A percentile compares a stretch with the other conserved stretches of the same genome.
These are phyloP conservation scores for Uromys caudimaculatus DNA, from an alignment of 2,797 vertebrate species.

Conservation along the genomic window DNA sequence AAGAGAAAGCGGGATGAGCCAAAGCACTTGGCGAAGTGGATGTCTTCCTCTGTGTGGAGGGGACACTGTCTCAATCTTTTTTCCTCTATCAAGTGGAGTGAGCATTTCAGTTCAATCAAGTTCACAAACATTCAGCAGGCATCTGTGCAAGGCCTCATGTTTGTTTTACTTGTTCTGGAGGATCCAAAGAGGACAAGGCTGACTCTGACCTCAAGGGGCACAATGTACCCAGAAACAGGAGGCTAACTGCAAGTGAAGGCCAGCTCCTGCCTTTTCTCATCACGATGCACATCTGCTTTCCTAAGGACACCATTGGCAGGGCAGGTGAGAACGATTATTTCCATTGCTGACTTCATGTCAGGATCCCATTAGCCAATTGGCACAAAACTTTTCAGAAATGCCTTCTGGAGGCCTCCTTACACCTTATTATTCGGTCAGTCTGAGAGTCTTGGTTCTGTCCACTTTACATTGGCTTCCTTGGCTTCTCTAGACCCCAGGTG, in stretches of 20 bases:
- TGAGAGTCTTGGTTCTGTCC: background rate
- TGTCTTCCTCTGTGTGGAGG: background rate
- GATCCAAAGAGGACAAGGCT: background rate
- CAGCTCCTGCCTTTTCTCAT: background rate
- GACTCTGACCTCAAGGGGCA: background rate
- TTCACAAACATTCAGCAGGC: background rate
- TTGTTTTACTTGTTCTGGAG: background rate
- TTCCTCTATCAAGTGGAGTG: background rate
- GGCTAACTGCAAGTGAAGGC: background rate
- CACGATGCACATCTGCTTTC: background rate
- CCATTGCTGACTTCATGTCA: background rate
- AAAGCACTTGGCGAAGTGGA: background rate
- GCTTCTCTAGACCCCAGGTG: background rate
- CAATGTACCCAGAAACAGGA: background rate
- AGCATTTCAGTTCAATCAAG: background rate
- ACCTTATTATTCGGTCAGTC: background rate
- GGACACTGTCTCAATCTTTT: background rate
- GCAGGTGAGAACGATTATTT: background rate
- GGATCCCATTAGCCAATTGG: background rate
- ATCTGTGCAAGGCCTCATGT: background rate
- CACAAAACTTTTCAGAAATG: background rate
- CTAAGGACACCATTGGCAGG: background rate
- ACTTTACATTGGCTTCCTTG: background rate
- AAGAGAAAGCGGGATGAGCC: background rate
- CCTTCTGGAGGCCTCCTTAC: background rate